phyloP scores from a whole-genome alignment of 2,113 vertebrate species.

The Siniperca chuatsi region DNA sequence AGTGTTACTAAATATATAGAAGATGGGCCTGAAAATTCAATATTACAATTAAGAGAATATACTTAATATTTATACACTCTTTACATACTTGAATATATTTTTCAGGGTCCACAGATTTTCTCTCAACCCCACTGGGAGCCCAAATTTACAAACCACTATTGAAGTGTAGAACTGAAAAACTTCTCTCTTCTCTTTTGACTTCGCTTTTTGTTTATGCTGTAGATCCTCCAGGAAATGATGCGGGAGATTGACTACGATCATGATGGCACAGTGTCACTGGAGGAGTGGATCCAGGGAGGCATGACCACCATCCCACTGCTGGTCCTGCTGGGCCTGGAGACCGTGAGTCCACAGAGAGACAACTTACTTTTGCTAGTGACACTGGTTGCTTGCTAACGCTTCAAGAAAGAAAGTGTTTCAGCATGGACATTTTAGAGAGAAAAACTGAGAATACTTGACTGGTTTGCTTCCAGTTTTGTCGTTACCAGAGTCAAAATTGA shows the following conservation, averaged over 20 bases:
- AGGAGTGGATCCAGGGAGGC: constrained; percentile 97
- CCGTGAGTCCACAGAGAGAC: constrained; percentile 82
- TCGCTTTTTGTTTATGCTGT: not conserved
- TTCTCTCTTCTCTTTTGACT: rapidly evolving
- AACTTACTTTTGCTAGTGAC: not conserved
- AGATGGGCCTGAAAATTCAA: not conserved
- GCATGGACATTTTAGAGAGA: no score
- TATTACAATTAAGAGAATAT: not conserved
- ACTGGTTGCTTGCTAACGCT: no score
- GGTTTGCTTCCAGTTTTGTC: no score
- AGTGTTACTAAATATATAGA: not conserved
- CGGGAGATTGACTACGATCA: constrained; percentile 96
- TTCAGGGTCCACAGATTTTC: no score
- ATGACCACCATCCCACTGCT: constrained; percentile 96
- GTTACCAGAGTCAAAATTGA: no score
- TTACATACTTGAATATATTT: no score
- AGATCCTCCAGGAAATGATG: constrained; percentile 99
- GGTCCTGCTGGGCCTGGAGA: constrained; percentile 93
- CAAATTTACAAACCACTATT: not conserved
- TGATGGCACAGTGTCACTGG: constrained; percentile 93
- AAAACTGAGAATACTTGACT: no score
- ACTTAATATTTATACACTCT: no score
- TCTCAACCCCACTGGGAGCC: no score
- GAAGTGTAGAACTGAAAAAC: no score
- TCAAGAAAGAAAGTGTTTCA: no score